Evolutionary conservation across 1,140 invertebrate species (phyloP).

Genomic region (Parasteatoda tepidariorum): DNA sequence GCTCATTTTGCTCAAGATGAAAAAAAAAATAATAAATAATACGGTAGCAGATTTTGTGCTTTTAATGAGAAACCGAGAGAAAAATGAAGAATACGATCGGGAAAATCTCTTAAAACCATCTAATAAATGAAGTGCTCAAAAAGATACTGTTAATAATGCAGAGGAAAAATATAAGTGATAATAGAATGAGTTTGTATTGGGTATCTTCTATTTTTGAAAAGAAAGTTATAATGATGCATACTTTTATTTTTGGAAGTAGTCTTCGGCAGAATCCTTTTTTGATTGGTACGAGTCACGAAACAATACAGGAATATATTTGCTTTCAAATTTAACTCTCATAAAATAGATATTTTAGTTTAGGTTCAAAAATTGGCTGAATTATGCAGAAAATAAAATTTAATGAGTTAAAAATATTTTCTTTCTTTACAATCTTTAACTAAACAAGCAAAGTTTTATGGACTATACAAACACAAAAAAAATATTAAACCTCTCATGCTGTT

Average conservation of each 20-base stretch:
- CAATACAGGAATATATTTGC: background rate
- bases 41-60: background rate
- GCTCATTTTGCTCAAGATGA: background rate
- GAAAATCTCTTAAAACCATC: background rate
- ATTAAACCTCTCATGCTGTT: too few relatives aligned
- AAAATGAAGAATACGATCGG: background rate
- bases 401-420: too few relatives aligned
- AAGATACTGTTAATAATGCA: background rate
- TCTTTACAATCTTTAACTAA: too few relatives aligned
- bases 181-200: background rate
- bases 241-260: background rate
- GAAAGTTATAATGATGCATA: background rate
- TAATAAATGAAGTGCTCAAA: background rate
- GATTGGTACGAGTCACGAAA: background rate
- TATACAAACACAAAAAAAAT: too few relatives aligned
- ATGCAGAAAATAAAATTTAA: too few relatives aligned
- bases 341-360: too few relatives aligned
- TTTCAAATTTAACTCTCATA: too few relatives aligned
- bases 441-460: too few relatives aligned
- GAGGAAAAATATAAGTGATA: background rate
- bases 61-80: background rate
- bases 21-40: background rate
- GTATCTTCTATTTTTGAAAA: background rate
- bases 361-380: too few relatives aligned
- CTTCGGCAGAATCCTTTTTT: background rate